phyloP scores from a whole-genome alignment of 2,797 vertebrate species.

The Microcaecilia unicolor region DNA sequence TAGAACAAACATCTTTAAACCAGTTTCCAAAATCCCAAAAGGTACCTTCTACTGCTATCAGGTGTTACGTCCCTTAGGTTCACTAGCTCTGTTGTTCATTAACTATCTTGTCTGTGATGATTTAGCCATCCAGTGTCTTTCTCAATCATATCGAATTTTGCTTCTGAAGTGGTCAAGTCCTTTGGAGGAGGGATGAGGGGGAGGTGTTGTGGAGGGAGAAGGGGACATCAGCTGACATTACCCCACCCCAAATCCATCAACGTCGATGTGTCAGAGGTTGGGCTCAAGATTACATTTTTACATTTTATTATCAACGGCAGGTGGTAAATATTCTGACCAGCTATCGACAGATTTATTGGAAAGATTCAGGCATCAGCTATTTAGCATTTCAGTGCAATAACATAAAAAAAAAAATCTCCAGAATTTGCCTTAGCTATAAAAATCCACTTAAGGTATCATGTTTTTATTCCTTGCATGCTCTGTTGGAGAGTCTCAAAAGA shows the following conservation, averaged over 20 bases:
- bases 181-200: background rate
- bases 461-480: constrained; percentile 37
- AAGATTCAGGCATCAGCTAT: constrained; percentile 38
- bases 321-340: constrained; percentile 36
- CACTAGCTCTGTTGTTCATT: background rate
- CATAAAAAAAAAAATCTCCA: constrained; percentile 44
- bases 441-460: constrained; percentile 44
- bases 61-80: no score
- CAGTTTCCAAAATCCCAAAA: fast-evolving
- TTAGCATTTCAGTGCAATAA: constrained; percentile 36
- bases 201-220: background rate
- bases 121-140: background rate
- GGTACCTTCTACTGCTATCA: no score
- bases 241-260: background rate
- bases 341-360: constrained; percentile 36
- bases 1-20: background rate
- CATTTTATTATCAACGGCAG: constrained; percentile 24
- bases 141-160: background rate
- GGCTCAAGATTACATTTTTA: constrained; percentile 13
- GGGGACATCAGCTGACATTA: background rate
- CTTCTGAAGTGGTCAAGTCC: background rate
- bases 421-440: constrained; percentile 43
- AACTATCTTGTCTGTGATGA: fast-evolving
- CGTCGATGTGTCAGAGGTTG: background rate
- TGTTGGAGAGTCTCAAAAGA: constrained; percentile 50